A percentile compares a stretch with the other conserved stretches of the same genome.
phyloP scores from a whole-genome alignment of 2,888 invertebrate species.

The Alloplasta piceator region DNA sequence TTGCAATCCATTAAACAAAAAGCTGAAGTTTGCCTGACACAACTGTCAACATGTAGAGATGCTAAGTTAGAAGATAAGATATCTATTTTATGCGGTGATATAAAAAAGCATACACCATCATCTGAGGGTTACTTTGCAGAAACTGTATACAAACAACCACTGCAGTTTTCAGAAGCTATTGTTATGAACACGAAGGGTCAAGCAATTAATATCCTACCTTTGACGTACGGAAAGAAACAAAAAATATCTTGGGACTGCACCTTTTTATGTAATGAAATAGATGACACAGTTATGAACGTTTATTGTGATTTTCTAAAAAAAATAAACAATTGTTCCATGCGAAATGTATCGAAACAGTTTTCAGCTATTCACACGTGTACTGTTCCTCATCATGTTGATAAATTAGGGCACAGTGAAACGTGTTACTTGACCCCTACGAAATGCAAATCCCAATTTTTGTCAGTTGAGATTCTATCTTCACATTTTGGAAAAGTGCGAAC shows the following conservation, averaged over 20 bases:
- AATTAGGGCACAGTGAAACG: conserved; percentile 51
- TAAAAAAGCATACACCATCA: conserved; percentile 53
- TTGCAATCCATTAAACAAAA: conserved; percentile 25
- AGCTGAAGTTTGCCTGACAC: conserved; percentile 32
- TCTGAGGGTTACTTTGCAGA: conserved; percentile 59
- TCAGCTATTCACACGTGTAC: too few relatives aligned
- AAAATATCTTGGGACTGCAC: too few relatives aligned
- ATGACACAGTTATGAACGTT: too few relatives aligned
- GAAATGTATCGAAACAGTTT: too few relatives aligned
- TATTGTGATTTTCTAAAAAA: too few relatives aligned
- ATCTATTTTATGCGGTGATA: conserved; percentile 45
- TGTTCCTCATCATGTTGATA: background rate
- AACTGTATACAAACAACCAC: conserved; percentile 50
- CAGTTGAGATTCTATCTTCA: conserved; percentile 57
- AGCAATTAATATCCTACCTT: too few relatives aligned
- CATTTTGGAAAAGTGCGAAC: conserved; percentile 62
- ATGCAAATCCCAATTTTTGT: conserved; percentile 64
- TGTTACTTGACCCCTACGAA: conserved; percentile 39
- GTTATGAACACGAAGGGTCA: background rate
- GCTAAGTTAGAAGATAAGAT: conserved; percentile 32
- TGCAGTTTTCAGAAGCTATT: conserved; percentile 26
- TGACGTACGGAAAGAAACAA: too few relatives aligned
- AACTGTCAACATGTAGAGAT: conserved; percentile 7
- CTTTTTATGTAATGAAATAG: too few relatives aligned
- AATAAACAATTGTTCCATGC: too few relatives aligned